Evolutionary conservation across 30 jellyfish, hydroid and myxozoan species (phyloP).

Genomic region (Turritopsis rubra): DNA sequence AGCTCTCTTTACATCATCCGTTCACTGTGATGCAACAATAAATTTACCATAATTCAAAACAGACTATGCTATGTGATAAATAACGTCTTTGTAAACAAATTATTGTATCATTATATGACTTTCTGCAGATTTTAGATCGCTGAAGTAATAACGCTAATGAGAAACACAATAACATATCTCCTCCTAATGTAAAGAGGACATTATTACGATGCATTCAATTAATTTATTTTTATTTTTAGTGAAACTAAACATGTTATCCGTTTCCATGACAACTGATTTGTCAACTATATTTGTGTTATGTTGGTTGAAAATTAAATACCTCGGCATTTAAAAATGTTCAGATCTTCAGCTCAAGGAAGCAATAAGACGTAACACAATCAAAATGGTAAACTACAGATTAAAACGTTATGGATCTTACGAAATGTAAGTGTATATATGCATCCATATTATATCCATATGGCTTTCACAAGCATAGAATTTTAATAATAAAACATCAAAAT

Average conservation of each 20-base stretch:
- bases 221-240: background rate
- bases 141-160: too few relatives aligned
- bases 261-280: background rate
- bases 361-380: background rate
- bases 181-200: background rate
- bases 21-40: too few relatives aligned
- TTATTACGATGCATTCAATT: background rate
- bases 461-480: background rate
- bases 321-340: background rate
- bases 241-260: background rate
- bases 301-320: background rate
- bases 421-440: background rate
- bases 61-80: too few relatives aligned
- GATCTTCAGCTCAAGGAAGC: background rate
- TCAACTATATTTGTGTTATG: background rate
- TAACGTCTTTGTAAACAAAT: too few relatives aligned
- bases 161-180: too few relatives aligned
- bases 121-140: too few relatives aligned
- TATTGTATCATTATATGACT: too few relatives aligned
- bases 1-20: background rate
- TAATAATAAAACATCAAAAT: too few relatives aligned
- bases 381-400: constrained; percentile 4
- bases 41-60: too few relatives aligned
- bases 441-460: background rate
- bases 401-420: constrained; percentile 4